phyloP scores from a whole-genome alignment of 2,888 invertebrate species.

The Drosophila dives region DNA sequence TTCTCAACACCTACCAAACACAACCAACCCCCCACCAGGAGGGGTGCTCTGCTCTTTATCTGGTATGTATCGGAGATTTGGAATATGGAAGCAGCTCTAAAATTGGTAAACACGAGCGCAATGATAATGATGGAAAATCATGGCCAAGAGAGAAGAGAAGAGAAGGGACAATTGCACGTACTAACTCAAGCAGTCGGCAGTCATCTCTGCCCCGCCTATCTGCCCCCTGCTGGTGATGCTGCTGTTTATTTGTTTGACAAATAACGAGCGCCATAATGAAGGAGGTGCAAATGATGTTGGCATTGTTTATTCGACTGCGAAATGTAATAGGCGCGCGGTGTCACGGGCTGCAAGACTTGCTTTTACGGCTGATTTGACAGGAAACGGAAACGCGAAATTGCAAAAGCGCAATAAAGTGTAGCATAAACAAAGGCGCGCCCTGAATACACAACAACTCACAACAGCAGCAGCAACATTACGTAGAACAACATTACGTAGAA shows the following conservation, averaged over 20 bases:
- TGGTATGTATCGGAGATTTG: conserved; percentile 26
- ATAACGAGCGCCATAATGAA: conserved; percentile 81
- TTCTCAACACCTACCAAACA: conserved; percentile 3
- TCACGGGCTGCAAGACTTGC: conserved; percentile 60
- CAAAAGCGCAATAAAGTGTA: conserved; percentile 81
- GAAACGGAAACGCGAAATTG: conserved; percentile 81
- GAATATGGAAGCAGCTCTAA: conserved; percentile 49
- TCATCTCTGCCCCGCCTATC: conserved; percentile 27
- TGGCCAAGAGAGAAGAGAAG: conserved; percentile 49
- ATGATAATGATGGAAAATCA: conserved; percentile 80
- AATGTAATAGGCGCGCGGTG: conserved; percentile 79
- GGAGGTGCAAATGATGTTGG: conserved; percentile 82
- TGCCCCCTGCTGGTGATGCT: background rate
- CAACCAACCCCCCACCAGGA: background rate
- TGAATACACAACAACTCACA: conserved; percentile 61
- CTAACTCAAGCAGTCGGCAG: conserved; percentile 37
- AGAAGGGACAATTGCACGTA: conserved; percentile 69
- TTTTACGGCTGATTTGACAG: conserved; percentile 80
- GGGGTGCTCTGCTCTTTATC: background rate
- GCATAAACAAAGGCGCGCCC: conserved; percentile 78
- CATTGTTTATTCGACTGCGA: conserved; percentile 82
- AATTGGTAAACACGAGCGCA: conserved; percentile 75
- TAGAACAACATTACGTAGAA: background rate
- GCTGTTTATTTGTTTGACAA: conserved; percentile 81
- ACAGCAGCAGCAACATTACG: conserved; percentile 12